A percentile compares a stretch with the other conserved stretches of the same genome.
These are phyloP conservation scores for Xerus inauris DNA, from an alignment of 2,113 vertebrate genomes.

Conservation along the genomic window DNA sequence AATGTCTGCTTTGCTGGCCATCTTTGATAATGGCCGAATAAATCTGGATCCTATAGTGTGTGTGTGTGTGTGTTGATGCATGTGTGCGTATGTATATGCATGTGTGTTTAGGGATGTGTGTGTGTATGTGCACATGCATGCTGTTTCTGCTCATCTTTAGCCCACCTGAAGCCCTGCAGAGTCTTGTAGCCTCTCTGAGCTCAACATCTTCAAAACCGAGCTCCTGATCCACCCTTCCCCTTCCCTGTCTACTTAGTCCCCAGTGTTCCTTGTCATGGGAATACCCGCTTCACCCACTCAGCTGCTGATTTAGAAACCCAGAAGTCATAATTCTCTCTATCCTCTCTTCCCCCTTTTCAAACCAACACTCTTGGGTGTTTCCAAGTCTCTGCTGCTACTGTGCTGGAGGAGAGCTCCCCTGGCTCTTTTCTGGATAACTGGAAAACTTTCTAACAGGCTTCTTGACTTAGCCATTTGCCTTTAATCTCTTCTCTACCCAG, in stretches of 20 bases:
- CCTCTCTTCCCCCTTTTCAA: too few relatives aligned
- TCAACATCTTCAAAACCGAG: background rate
- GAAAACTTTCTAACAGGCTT: background rate
- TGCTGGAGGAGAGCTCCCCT: fast-evolving
- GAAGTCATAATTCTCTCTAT: too few relatives aligned
- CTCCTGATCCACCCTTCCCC: background rate
- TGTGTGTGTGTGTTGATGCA: background rate
- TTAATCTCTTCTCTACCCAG: background rate
- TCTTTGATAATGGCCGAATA: background rate
- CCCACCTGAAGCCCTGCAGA: background rate
- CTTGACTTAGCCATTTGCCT: background rate
- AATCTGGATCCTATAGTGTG: background rate
- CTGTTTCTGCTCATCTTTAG: background rate
- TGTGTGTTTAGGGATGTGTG: background rate
- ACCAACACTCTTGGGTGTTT: background rate
- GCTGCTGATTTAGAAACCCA: background rate
- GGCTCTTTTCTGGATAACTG: background rate
- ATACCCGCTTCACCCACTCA: background rate
- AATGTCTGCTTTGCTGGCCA: background rate
- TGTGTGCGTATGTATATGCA: background rate
- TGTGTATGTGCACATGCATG: background rate
- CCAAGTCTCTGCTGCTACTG: too few relatives aligned
- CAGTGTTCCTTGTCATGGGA: background rate
- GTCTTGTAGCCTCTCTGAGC: background rate
- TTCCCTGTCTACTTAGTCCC: fast-evolving